Evolutionary conservation across 1,140 invertebrate species (phyloP).

Genomic region (Sarcophaga bullata): DNA sequence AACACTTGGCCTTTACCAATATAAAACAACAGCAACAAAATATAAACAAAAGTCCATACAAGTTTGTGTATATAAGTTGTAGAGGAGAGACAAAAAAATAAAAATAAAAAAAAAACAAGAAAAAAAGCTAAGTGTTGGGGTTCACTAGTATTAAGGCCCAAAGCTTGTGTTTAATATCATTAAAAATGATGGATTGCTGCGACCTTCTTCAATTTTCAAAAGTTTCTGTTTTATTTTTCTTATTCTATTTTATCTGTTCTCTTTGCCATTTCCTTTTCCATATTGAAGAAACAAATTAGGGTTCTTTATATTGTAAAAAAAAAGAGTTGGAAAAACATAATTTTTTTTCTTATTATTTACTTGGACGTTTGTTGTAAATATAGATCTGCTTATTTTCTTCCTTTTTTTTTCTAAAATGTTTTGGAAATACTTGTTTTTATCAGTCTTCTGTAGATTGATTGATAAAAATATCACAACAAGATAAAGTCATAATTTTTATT

Average conservation of each 20-base stretch:
- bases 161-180: constrained; percentile 39
- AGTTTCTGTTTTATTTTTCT: constrained; percentile 34
- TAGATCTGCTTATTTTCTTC: neutral
- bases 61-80: neutral
- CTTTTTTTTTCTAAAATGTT: neutral
- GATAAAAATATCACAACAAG: constrained; percentile 41
- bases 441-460: constrained; percentile 32
- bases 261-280: neutral
- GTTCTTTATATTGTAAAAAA: constrained; percentile 10
- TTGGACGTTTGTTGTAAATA: neutral
- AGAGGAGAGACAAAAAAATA: neutral
- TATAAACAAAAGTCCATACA: neutral
- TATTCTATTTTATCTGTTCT: neutral
- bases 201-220: constrained; percentile 43
- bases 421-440: neutral
- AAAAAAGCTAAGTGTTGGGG: neutral
- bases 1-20: constrained; percentile 22
- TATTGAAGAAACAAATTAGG: constrained; percentile 33
- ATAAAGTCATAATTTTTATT: constrained; percentile 38
- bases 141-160: constrained; percentile 6
- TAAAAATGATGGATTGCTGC: constrained; percentile 43
- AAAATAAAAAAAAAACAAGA: too few species aligned
- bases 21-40: neutral
- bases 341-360: neutral
- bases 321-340: neutral